These are phyloP conservation scores for Emydura subglobosa DNA, from an alignment of 2,113 vertebrate species.

Conservation along the genomic window DNA sequence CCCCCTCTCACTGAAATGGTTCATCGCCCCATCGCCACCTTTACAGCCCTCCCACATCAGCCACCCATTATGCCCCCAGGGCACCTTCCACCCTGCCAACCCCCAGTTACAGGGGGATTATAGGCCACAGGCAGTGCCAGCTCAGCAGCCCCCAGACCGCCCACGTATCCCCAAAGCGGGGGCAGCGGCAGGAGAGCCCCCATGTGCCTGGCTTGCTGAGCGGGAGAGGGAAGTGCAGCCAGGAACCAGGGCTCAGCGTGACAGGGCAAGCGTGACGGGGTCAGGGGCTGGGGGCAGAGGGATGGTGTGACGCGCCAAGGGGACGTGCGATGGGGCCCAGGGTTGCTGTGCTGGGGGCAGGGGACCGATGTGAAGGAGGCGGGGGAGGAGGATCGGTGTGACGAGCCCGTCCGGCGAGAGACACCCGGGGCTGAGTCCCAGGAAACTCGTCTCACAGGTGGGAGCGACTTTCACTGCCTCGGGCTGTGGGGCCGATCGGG, in stretches of 20 bases:
- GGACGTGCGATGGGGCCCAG: neutral
- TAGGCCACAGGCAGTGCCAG: neutral
- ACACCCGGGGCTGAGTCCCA: neutral
- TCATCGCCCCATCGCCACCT: neutral
- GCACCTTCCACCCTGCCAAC: neutral
- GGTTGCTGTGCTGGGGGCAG: neutral
- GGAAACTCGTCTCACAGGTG: neutral
- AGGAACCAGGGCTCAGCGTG: neutral
- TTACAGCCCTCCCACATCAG: neutral
- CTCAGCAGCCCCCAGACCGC: neutral
- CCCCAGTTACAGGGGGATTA: neutral
- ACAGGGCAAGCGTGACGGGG: neutral
- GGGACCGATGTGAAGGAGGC: neutral
- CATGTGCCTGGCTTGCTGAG: neutral
- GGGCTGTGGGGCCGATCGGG: neutral
- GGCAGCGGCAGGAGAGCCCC: neutral
- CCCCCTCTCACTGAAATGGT: neutral
- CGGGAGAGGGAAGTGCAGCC: neutral
- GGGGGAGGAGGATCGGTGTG: neutral
- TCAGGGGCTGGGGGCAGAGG: no score
- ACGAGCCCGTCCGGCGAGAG: neutral
- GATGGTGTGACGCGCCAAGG: neutral
- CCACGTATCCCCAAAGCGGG: neutral
- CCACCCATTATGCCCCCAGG: neutral
- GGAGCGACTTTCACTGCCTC: neutral